Conservation (phyloP, 1,140 invertebrate genomes). For the Chlorops oryzae region DNA sequence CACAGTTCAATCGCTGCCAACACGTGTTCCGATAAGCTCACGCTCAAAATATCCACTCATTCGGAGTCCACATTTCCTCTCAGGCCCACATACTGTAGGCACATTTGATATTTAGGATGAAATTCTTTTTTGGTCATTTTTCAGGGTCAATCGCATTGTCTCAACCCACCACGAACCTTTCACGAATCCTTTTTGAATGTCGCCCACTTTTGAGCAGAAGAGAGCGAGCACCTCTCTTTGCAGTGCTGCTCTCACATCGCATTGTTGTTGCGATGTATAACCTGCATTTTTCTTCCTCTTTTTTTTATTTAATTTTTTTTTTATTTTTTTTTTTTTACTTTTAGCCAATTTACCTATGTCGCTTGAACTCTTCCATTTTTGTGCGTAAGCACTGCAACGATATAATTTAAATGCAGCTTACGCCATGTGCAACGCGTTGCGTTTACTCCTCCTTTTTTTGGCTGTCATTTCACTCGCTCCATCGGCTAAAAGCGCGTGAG, state of each 20-base stretch:
- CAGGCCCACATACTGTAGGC: no score
- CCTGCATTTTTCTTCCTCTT: conserved; percentile 8
- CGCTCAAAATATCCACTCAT: no score
- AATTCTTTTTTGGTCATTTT: conserved; percentile 10
- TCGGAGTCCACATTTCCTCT: no score
- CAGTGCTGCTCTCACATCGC: neutral
- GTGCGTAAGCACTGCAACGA: conserved; percentile 14
- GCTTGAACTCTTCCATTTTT: conserved; percentile 32
- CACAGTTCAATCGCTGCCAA: no score
- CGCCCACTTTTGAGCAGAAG: no score
- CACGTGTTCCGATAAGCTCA: no score
- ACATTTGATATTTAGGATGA: conserved; percentile 12
- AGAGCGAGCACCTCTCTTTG: no score
- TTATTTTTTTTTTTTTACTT: conserved; percentile 20
- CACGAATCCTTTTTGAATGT: no score
- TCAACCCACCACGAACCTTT: neutral
- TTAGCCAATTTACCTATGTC: conserved; percentile 28
- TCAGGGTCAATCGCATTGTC: neutral
- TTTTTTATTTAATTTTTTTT: conserved; percentile 7
- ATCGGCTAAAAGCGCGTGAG: no score
- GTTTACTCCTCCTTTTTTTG: conserved; percentile 10
- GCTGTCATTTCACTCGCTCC: conserved; percentile 20
- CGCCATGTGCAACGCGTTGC: conserved; percentile 2
- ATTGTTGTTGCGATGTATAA: no score
- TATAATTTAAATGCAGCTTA: no score